These are phyloP conservation scores for Gnathonemus echidnorhynchus DNA, from an alignment of 2,113 vertebrate species.

Conservation along the genomic window DNA sequence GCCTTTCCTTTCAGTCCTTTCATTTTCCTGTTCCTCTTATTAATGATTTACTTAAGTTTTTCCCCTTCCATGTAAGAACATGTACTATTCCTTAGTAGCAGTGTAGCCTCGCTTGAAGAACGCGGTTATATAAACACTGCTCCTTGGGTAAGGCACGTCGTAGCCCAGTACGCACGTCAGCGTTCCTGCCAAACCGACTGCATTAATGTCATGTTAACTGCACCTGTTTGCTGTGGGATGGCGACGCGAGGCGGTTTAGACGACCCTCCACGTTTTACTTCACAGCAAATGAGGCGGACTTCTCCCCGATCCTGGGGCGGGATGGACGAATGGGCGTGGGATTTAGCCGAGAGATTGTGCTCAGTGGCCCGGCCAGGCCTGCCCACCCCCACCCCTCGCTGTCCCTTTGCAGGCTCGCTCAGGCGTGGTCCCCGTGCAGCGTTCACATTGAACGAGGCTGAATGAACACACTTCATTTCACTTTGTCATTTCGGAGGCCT, in stretches of 20 bases:
- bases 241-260: background rate
- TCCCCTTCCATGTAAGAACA: background rate
- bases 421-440: constrained; percentile 27
- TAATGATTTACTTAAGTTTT: background rate
- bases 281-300: constrained; percentile 1
- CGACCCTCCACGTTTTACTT: constrained; percentile 19
- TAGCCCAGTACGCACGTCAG: constrained; percentile 35
- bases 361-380: background rate
- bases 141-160: constrained; percentile 34
- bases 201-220: constrained; percentile 15
- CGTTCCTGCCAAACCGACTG: constrained; percentile 27
- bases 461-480: constrained; percentile 38
- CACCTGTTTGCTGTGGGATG: background rate
- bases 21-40: background rate
- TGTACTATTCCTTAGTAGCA: background rate
- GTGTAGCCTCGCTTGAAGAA: background rate
- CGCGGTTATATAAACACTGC: constrained; percentile 26
- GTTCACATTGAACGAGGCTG: constrained; percentile 33
- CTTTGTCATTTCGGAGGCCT: constrained; percentile 35
- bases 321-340: background rate
- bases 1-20: background rate
- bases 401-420: constrained; percentile 23
- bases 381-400: background rate
- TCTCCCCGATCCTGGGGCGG: constrained; percentile 8
- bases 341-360: constrained; percentile 24